Evolutionary conservation across 2,888 invertebrate genomes (phyloP).

Genomic region (Aleiodes alternator): DNA sequence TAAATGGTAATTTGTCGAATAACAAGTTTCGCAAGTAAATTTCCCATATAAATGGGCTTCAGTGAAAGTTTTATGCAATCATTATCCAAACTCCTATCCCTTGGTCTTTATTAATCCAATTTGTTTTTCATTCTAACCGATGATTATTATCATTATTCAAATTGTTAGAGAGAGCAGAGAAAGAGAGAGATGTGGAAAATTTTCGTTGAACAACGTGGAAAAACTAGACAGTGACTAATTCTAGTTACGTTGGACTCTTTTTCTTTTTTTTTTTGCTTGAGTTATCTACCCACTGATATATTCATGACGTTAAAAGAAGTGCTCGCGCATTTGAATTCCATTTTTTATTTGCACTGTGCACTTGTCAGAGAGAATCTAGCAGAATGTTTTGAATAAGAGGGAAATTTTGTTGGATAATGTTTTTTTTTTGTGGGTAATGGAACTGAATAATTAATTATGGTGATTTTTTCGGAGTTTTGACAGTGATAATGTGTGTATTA

Average conservation of each 20-base stretch:
- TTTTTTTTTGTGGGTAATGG: no score
- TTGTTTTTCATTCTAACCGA: no score
- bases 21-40: conserved; percentile 23
- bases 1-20: conserved; percentile 12
- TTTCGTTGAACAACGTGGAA: conserved; percentile 21
- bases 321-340: conserved; percentile 5
- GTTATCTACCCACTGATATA: conserved; percentile 33
- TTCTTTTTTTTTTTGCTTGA: background rate
- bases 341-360: background rate
- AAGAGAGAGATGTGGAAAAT: background rate
- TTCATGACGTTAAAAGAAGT: conserved; percentile 3
- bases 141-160: conserved; percentile 18
- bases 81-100: conserved; percentile 5
- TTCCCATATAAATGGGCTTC: background rate
- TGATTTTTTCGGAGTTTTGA: no score
- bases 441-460: no score
- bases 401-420: background rate
- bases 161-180: background rate
- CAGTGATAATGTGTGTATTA: no score
- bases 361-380: background rate
- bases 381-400: background rate
- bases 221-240: conserved; percentile 21
- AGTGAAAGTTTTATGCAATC: conserved; percentile 22
- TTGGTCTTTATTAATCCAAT: background rate
- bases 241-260: background rate